Percentiles rank a stretch among this genome's conserved stretches.
Evolutionary conservation across 2,888 invertebrate species (phyloP).

Genomic region (Oligia strigilis): DNA sequence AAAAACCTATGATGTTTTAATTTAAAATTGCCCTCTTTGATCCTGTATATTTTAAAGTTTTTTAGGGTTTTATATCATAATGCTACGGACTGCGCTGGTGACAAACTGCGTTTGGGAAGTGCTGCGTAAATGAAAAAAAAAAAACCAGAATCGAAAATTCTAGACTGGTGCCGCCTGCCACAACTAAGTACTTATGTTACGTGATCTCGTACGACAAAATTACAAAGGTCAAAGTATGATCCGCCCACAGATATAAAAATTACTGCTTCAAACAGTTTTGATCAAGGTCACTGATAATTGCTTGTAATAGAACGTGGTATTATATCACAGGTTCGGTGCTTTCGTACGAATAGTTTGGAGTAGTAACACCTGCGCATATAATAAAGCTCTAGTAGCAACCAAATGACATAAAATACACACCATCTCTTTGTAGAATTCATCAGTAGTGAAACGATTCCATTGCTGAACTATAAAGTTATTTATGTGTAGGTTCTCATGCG

Average conservation of each 20-base stretch:
- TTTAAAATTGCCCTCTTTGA: slow-evolving; percentile 11
- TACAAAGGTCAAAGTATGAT: neutral
- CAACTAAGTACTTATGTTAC: neutral
- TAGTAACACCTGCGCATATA: neutral
- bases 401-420: neutral
- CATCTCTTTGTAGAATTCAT: neutral
- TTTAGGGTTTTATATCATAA: slow-evolving; percentile 15
- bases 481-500: slow-evolving; percentile 82
- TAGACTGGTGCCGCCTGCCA: neutral
- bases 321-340: neutral
- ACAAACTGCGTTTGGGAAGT: slow-evolving; percentile 46
- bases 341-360: neutral
- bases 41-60: slow-evolving; percentile 20
- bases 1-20: slow-evolving; percentile 25
- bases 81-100: slow-evolving; percentile 18
- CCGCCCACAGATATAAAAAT: neutral
- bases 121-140: neutral
- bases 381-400: neutral
- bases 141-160: neutral
- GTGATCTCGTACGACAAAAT: neutral
- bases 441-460: neutral
- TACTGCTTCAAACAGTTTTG: neutral
- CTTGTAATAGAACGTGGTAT: neutral
- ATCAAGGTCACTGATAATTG: neutral
- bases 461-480: slow-evolving; percentile 11